Base-by-base conservation (phyloP, 2,797 vertebrate species). In the Linurgus olivaceus region DNA sequence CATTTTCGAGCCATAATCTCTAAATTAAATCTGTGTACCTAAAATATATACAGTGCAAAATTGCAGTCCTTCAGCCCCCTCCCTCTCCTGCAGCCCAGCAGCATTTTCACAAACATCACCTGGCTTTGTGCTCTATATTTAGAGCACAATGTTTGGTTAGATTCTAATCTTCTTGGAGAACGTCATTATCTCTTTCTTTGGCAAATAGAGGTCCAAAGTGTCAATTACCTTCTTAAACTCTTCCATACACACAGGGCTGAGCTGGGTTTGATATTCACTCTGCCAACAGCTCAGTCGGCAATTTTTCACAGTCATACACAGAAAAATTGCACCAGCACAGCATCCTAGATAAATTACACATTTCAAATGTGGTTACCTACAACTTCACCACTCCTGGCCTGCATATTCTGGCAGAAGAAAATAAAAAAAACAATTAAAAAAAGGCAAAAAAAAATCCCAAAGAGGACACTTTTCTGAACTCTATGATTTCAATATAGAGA, bases 21-120 rank as follows among this genome's bases (percentile, higher is more conserved):
- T 96, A 98, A 98, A 98, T 98, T 98, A 97, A 98, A 98, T 98
- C 97, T 97, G 91, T 97, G 97, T 97, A 94, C 96, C 94, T 96
- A 96, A 97, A 98, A 97, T 98, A 97, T 95, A 93, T 96, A 97
- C 90, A 86, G 92, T 65, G 77, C 72, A 94, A 94, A 97, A 96
- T 57, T 86, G 86, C 81, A 90, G 94, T 78, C 84, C 77, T 65
- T 92, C 93, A 89, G 75, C 91, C 95, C 55, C 85, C 82, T 84
- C 73, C 70, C 57, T 55, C 63, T 83, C 68, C 44, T 86, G 94
- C 86, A 94, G 66, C 80, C 48, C 13, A 90, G 97, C 91, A 96
- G 92, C 91, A 77, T 97, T 97, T 97, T 97, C 95, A 97, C 96
- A 97, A 97, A 97, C 94, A 96, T 97, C 90, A 94, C 61, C 88